A percentile compares a stretch with the other conserved stretches of the same genome.
Evolutionary conservation across 2,888 invertebrate species (phyloP).

Genomic region (Meteorus colon): DNA sequence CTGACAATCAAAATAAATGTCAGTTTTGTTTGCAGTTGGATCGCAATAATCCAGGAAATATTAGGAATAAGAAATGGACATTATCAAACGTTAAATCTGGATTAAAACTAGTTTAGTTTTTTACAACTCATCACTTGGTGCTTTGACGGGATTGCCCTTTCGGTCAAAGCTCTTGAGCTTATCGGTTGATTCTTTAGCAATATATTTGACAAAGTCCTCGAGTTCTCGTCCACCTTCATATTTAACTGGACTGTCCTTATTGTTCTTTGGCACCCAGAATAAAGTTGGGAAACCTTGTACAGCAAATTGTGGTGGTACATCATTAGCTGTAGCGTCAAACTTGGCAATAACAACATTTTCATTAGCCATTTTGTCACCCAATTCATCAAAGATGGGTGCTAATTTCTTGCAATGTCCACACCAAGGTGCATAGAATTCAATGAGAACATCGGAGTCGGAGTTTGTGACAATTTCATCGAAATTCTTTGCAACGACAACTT

Average conservation of each 20-base stretch:
- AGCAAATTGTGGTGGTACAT: conserved; percentile 92
- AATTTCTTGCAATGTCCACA: conserved; percentile 99
- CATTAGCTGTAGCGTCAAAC: conserved; percentile 99
- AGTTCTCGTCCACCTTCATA: conserved; percentile 96
- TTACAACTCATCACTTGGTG: conserved; percentile 77
- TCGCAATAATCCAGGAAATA: not conserved
- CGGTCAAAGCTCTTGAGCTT: conserved; percentile 92
- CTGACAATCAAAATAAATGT: not conserved
- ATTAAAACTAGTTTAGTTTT: conserved; percentile 31
- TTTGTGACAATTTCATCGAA: conserved; percentile 95
- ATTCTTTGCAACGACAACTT: conserved; percentile 96
- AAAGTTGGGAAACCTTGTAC: conserved; percentile 98
- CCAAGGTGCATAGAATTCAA: conserved; percentile 99
- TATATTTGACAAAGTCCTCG: conserved; percentile 95
- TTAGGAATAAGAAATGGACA: not conserved
- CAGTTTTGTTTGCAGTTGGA: not conserved
- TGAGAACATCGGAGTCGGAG: conserved; percentile 91
- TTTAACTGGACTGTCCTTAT: conserved; percentile 84
- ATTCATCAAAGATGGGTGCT: conserved; percentile 93
- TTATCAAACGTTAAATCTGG: not conserved
- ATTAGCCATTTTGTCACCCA: conserved; percentile 88
- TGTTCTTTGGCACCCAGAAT: conserved; percentile 93
- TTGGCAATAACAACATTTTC: conserved; percentile 96
- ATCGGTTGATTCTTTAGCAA: conserved; percentile 91
- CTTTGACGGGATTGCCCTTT: conserved; percentile 83